Evolutionary conservation across 2,797 vertebrate species (phyloP).

Genomic region (Coccyzus lansbergi): DNA sequence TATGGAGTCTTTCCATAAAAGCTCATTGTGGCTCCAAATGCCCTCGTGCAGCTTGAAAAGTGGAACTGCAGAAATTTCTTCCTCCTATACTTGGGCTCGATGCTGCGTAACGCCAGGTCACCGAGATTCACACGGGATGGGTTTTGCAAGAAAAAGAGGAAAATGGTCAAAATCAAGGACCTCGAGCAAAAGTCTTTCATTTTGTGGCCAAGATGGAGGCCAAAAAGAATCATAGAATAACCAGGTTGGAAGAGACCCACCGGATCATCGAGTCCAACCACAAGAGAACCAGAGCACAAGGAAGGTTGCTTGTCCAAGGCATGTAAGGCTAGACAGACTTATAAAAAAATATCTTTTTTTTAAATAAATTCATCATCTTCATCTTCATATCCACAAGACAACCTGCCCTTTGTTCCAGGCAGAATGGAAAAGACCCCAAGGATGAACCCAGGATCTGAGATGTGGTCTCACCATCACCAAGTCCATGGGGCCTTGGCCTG

Average conservation of each 20-base stretch:
- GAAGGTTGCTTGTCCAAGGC: neutral
- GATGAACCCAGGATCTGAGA: no score
- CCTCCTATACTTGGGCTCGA: neutral
- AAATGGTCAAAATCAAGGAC: neutral
- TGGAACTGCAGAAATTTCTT: neutral
- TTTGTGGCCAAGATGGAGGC: neutral
- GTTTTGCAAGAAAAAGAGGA: fast-evolving
- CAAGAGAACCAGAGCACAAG: neutral
- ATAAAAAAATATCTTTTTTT: neutral
- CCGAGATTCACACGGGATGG: neutral
- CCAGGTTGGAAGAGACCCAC: no score
- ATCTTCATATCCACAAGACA: neutral
- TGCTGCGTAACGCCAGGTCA: neutral
- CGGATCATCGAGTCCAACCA: no score
- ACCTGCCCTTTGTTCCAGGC: neutral
- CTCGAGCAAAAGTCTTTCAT: neutral
- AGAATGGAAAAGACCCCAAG: neutral
- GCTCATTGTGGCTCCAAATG: neutral
- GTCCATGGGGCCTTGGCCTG: no score
- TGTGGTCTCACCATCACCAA: no score
- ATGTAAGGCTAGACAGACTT: neutral
- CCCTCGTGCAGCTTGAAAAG: neutral
- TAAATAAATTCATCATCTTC: neutral
- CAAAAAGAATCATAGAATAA: no score
- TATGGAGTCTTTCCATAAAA: constrained; percentile 55